Percentiles rank a stretch among this genome's conserved stretches.
phyloP scores from a whole-genome alignment of 2,888 invertebrate genomes.

The Macaria liturata region DNA sequence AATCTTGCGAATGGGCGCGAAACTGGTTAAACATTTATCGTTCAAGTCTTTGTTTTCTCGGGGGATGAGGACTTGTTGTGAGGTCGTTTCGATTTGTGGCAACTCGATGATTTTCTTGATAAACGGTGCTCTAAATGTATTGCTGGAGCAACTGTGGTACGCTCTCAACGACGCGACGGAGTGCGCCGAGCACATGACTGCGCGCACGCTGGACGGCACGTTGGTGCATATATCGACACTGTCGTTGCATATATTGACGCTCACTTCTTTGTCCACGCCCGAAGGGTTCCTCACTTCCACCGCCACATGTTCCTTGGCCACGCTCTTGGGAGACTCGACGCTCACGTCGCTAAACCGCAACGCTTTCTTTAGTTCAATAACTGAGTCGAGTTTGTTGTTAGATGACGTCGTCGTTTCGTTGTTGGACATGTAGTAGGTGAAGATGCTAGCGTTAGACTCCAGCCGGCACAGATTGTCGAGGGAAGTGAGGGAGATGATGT shows the following conservation, averaged over 20 bases:
- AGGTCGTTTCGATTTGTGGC: constrained; percentile 29
- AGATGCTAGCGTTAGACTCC: constrained; percentile 51
- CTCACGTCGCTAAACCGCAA: constrained; percentile 2
- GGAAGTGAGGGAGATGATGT: constrained; percentile 51
- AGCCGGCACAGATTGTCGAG: constrained; percentile 51
- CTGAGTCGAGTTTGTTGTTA: constrained; percentile 1
- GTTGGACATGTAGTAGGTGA: constrained; percentile 50
- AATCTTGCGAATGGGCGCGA: constrained; percentile 19
- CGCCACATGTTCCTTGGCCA: constrained; percentile 9
- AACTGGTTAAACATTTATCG: constrained; percentile 20
- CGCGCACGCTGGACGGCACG: constrained; percentile 49
- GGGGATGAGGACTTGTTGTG: constrained; percentile 17
- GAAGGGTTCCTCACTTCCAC: constrained; percentile 25
- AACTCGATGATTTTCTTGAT: constrained; percentile 34
- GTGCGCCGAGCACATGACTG: constrained; percentile 43
- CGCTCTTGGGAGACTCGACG: constrained; percentile 5
- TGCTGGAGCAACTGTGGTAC: constrained; percentile 38
- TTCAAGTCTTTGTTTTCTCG: constrained; percentile 28
- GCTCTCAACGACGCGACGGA: constrained; percentile 47
- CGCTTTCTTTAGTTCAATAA: constrained; percentile 1
- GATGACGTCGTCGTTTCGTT: neutral
- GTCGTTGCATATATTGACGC: constrained; percentile 42
- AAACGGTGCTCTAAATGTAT: constrained; percentile 27
- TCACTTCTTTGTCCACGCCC: constrained; percentile 59
- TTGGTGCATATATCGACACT: constrained; percentile 50